These are phyloP conservation scores for Knipowitschia caucasica DNA, from an alignment of 2,797 vertebrate species.

Conservation along the genomic window DNA sequence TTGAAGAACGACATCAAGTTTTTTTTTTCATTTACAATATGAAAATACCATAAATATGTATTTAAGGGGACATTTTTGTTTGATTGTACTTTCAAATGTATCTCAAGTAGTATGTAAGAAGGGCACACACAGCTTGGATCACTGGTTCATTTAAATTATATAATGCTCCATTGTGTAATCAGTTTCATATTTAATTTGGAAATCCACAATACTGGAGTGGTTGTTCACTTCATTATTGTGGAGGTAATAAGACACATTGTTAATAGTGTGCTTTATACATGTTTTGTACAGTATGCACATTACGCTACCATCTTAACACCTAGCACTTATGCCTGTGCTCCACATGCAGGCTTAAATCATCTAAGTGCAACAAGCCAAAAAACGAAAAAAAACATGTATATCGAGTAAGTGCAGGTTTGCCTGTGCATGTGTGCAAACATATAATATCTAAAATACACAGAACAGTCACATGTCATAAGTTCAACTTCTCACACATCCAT, in stretches of 20 bases:
- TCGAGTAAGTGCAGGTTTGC: slow-evolving; percentile 21
- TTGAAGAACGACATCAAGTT: slow-evolving; percentile 62
- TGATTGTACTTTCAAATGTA: slow-evolving; percentile 58
- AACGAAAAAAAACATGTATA: slow-evolving; percentile 43
- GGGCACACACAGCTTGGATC: slow-evolving; percentile 40
- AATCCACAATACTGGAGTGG: slow-evolving; percentile 50
- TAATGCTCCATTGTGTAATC: slow-evolving; percentile 54
- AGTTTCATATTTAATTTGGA: slow-evolving; percentile 34
- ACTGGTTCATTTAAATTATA: slow-evolving; percentile 37
- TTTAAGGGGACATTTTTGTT: slow-evolving; percentile 30
- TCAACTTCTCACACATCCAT: slow-evolving; percentile 31
- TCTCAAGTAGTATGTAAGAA: slow-evolving; percentile 44
- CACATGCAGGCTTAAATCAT: slow-evolving; percentile 66
- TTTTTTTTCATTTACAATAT: slow-evolving; percentile 35
- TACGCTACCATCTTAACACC: slow-evolving; percentile 57
- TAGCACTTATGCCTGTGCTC: slow-evolving; percentile 52
- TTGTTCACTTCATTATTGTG: slow-evolving; percentile 32
- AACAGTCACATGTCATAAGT: slow-evolving; percentile 20
- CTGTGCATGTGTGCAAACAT: slow-evolving; percentile 25
- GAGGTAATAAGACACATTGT: slow-evolving; percentile 42
- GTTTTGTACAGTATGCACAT: slow-evolving; percentile 48
- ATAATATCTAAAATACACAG: slow-evolving; percentile 10
- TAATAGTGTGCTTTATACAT: slow-evolving; percentile 64
- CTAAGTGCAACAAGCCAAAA: slow-evolving; percentile 59
- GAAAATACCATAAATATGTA: slow-evolving; percentile 42